Evolutionary conservation across 1,140 invertebrate species (phyloP), one percentile per base, ranked within the genome.

Genomic region (Drosophila varians): DNA sequence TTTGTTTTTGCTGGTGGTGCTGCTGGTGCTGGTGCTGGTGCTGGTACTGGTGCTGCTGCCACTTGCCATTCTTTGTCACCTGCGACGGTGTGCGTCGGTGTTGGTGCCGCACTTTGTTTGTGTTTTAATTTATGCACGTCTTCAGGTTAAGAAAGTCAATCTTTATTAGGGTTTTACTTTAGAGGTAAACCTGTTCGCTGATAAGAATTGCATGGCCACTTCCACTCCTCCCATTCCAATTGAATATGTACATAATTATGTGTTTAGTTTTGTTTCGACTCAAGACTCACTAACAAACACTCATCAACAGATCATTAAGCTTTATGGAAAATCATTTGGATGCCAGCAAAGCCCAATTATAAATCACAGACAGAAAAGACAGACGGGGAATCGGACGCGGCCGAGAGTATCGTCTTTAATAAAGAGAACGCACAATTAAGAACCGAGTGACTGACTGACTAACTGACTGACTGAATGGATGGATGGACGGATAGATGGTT

Each of bases 121-220:
- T 74, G 45, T 60, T 77, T 75, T 88, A 88, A 87, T 82, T 82
- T 87, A 87, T 87, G 82, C 83, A 77, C 74, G 82, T 75, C 82
- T 74, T 77, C 83, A 75, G 82, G 83, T 82, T 87, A 87, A 87
- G 83, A 87, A 88, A 88, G 82, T 82, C 77, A 75, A 82, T 74
- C 74, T 74, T 60, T 61, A 58, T 60, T 68, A 66, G 51, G 55
- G 51, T 51, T 40, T 34, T 64, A 6, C n/a, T 25, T 38, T 25
- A 21, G 43, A 47, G 43, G 28, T 51, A 57, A 60, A 61, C 64
- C 66, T 34, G 45, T 49, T 62, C 23, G 48, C 68, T 82, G 77
- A 82, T 82, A 82, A 82, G 73, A 77, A 62, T 48, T 60, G 73
- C 49, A 58, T 56, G 53, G 53, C 8, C 9, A 16, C 46, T 36